Conservation (phyloP, 1,140 invertebrate genomes). For the Himalopsyche phryganea region DNA sequence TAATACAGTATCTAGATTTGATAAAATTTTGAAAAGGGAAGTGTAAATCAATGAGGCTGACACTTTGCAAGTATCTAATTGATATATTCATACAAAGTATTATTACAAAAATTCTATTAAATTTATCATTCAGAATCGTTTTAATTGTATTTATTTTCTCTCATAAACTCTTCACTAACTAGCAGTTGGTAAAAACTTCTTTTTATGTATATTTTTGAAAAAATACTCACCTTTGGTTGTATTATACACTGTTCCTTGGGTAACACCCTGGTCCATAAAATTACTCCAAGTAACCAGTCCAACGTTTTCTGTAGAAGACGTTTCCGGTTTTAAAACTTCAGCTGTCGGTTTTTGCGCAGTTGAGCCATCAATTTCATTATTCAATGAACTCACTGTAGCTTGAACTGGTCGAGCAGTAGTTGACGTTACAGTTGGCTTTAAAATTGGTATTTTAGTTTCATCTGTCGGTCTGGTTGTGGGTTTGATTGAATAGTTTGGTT, state of each 20-base stretch:
- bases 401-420: slow-evolving; percentile 34
- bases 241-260: slow-evolving; percentile 36
- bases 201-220: too few species aligned
- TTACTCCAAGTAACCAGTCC: slow-evolving; percentile 61
- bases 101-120: too few species aligned
- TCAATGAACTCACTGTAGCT: slow-evolving; percentile 35
- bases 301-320: slow-evolving; percentile 38
- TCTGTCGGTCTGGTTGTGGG: slow-evolving; percentile 5
- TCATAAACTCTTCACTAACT: too few species aligned
- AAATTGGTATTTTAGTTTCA: slow-evolving; percentile 11
- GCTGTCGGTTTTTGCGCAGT: slow-evolving; percentile 33
- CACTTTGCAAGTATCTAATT: too few species aligned
- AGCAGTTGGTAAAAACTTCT: too few species aligned
- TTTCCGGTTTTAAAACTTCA: slow-evolving; percentile 34
- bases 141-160: too few species aligned
- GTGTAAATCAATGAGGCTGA: too few species aligned
- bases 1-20: too few species aligned
- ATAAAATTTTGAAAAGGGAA: too few species aligned
- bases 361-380: slow-evolving; percentile 23
- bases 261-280: slow-evolving; percentile 49
- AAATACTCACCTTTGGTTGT: slow-evolving; percentile 22
- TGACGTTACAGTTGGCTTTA: slow-evolving; percentile 23
- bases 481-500: too few species aligned
- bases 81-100: too few species aligned
- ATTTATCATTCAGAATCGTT: too few species aligned